These are phyloP conservation scores for Uria lomvia DNA, from an alignment of 2,113 vertebrate species.

Conservation along the genomic window DNA sequence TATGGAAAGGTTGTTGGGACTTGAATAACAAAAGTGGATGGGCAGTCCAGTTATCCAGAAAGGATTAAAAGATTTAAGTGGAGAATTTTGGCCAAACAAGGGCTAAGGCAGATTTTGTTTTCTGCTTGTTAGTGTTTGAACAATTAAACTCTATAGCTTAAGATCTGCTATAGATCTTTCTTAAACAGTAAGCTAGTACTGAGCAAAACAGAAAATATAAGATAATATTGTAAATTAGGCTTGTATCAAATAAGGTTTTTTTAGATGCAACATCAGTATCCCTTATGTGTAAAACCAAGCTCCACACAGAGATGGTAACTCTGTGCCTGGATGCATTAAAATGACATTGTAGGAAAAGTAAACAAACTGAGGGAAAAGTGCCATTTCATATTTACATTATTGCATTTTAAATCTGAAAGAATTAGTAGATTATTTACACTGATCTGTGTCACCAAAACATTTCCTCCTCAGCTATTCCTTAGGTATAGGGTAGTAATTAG, in stretches of 20 bases:
- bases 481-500: neutral
- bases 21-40: neutral
- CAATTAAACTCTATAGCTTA: neutral
- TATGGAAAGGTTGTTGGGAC: neutral
- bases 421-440: neutral
- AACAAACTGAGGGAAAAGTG: neutral
- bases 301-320: neutral
- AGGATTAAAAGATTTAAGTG: neutral
- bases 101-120: neutral
- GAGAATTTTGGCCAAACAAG: neutral
- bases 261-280: neutral
- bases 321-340: neutral
- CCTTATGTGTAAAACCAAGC: neutral
- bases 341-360: neutral
- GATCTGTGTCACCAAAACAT: neutral
- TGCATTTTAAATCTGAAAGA: neutral
- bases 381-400: neutral
- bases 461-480: neutral
- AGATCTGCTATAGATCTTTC: neutral
- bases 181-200: neutral
- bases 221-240: neutral
- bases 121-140: neutral
- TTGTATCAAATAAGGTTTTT: neutral
- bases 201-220: neutral
- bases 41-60: neutral